Conservation (phyloP, 1,140 invertebrate species). For the Drosophila novamexicana region DNA sequence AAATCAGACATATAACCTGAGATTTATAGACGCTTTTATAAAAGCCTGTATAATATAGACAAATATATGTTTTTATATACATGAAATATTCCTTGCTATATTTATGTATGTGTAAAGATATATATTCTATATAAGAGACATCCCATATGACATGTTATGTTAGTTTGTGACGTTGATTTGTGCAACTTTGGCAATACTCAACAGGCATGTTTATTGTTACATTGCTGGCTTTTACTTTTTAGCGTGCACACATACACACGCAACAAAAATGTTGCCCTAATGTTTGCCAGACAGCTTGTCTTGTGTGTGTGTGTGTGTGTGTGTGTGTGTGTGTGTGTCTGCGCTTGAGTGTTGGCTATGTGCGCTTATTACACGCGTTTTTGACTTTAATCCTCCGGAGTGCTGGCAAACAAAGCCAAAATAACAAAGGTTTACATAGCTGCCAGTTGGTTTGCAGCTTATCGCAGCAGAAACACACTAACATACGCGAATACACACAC, state of each 20-base stretch:
- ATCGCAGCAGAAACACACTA: slow-evolving; percentile 51
- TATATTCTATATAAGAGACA: neutral
- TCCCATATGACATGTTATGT: slow-evolving; percentile 21
- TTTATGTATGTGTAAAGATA: neutral
- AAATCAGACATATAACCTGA: neutral
- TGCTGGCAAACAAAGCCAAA: slow-evolving; percentile 77
- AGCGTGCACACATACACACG: neutral
- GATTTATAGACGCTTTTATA: too few relatives aligned
- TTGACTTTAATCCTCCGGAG: slow-evolving; percentile 81
- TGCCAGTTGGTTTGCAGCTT: slow-evolving; percentile 78
- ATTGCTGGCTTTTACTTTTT: slow-evolving; percentile 36
- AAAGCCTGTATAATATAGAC: too few relatives aligned
- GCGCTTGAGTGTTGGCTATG: slow-evolving; percentile 61
- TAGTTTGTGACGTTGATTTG: slow-evolving; percentile 48
- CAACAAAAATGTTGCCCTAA: slow-evolving; percentile 72
- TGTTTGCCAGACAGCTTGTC: slow-evolving; percentile 65
- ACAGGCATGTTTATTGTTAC: slow-evolving; percentile 53
- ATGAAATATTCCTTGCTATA: neutral
- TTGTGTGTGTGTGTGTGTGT: slow-evolving; percentile 32
- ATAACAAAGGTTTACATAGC: slow-evolving; percentile 80
- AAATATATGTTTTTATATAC: neutral
- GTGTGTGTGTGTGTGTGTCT: slow-evolving; percentile 15
- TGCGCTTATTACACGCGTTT: slow-evolving; percentile 82
- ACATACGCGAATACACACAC: slow-evolving; percentile 11
- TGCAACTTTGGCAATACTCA: slow-evolving; percentile 41